Evolutionary conservation across 2,797 vertebrate species (phyloP).

Genomic region (Loris lydekkerianus): DNA sequence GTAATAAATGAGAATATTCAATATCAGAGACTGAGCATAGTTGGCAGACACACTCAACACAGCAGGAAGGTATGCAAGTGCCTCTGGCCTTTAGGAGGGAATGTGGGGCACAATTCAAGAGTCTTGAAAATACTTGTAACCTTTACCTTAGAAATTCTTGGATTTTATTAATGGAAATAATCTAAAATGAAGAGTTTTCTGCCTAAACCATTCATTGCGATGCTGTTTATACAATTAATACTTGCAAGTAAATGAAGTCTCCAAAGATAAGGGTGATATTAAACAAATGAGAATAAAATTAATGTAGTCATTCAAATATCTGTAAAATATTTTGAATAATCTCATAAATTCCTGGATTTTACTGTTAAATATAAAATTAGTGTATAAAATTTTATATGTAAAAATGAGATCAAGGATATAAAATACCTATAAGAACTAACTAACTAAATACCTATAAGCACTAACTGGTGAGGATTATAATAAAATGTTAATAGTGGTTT

Average conservation of each 20-base stretch:
- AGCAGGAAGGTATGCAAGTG: neutral
- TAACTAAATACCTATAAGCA: neutral
- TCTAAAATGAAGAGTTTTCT: neutral
- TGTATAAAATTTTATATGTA: constrained; percentile 24
- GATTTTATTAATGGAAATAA: neutral
- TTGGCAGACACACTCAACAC: neutral
- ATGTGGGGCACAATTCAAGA: accelerated
- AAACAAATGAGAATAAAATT: constrained; percentile 45
- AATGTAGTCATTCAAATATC: neutral
- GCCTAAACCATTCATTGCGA: neutral
- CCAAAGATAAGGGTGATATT: neutral
- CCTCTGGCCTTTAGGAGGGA: neutral
- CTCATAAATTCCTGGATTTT: neutral
- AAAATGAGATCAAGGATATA: constrained; percentile 8
- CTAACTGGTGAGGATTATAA: neutral
- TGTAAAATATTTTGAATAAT: constrained; percentile 44
- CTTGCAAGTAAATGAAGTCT: neutral
- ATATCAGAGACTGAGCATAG: neutral
- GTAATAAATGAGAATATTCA: neutral
- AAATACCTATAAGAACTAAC: neutral
- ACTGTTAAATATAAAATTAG: constrained; percentile 26
- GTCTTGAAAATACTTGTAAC: neutral
- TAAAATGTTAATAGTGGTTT: neutral
- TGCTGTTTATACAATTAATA: constrained; percentile 23
- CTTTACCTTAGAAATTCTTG: constrained; percentile 19